Base-by-base conservation (phyloP, 1,140 invertebrate species). In the Pentalonia nigronervosa region DNA sequence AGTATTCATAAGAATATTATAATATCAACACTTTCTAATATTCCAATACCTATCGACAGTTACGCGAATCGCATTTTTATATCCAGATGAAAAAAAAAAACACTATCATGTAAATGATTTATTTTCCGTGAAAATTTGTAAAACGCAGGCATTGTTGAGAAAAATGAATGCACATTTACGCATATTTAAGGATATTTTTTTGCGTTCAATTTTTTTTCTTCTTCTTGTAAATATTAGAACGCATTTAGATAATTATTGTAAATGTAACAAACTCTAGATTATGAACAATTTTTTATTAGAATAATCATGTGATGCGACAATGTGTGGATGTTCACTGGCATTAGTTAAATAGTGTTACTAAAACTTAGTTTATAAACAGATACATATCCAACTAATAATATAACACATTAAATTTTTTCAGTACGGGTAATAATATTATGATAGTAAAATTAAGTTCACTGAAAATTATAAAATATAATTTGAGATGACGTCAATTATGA, bases 101-200 rank as follows among this genome's bases (percentile, higher is more conserved):
- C 36, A 41, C 53, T 45, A 34, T 90, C 88, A 60, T 60, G 53
- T 60, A 90, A 60, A 41, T 56, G 88, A 20, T 45, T 45, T 25
- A 7, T 90, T n/a, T 90, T 67, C 53, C 36, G 25, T n/a, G 53
- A 45, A 90, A 90, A 90, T 90, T 36, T 90, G 1, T 41, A 90
- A 90, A 67, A 90, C 60, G 56, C 88, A 23, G 11, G 36, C 53
- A 90, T 90, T 90, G 89, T 60, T 67, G 7, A n/a, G 53, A 67
- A 90, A 90, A 60, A 53, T 60, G 88, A 60, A 90, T 25, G 56
- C 53, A 30, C 17, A n/a, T 90, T 90, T 67, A 67, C 25, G 41
- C 89, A 67, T 90, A 21, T 30, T 41, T 60, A 9, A 60, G 14
- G 14, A 25, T 17, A 53, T 53, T 34, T 47, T 87, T 11, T 53